Percentiles rank a stretch among this genome's conserved stretches.
Conservation (phyloP, 1,140 invertebrate species). For the Hyles euphorbiae region DNA sequence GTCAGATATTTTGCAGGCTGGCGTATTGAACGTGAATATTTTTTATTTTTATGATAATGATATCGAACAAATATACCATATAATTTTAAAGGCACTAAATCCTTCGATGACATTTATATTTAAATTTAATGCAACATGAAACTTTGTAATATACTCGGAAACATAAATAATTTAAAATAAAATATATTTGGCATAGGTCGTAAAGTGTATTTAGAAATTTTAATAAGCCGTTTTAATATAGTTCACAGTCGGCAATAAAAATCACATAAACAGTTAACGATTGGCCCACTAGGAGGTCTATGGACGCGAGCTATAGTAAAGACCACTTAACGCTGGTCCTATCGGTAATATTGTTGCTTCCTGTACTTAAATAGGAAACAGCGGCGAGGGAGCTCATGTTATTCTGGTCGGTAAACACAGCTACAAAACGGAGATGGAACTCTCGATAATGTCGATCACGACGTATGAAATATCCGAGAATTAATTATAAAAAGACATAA, state of each 20-base stretch:
- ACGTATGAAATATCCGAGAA: constrained; percentile 42
- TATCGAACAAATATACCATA: too few relatives aligned
- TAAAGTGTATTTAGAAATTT: constrained; percentile 22
- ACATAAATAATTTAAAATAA: background rate
- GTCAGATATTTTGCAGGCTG: too few relatives aligned
- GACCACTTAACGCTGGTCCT: constrained; percentile 3
- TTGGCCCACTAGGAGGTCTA: constrained; percentile 40
- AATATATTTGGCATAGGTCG: too few relatives aligned
- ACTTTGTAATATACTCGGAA: background rate
- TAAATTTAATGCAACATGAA: too few relatives aligned
- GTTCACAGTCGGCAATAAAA: constrained; percentile 44
- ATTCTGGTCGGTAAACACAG: constrained; percentile 16
- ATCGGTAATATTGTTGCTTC: constrained; percentile 14
- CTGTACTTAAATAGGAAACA: constrained; percentile 6
- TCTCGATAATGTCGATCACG: constrained; percentile 43
- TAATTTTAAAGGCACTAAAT: too few relatives aligned
- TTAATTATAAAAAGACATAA: constrained; percentile 51
- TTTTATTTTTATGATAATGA: too few relatives aligned
- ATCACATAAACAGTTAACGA: constrained; percentile 47
- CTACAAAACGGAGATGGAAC: constrained; percentile 30
- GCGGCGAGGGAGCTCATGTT: constrained; percentile 15
- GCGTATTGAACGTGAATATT: too few relatives aligned
- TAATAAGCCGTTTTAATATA: constrained; percentile 41
- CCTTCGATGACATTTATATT: too few relatives aligned
- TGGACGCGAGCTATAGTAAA: constrained; percentile 29